A percentile compares a stretch with the other conserved stretches of the same genome.
Evolutionary conservation across 2,113 vertebrate genomes (phyloP).

Genomic region (Oxygymnocypris stewartii): DNA sequence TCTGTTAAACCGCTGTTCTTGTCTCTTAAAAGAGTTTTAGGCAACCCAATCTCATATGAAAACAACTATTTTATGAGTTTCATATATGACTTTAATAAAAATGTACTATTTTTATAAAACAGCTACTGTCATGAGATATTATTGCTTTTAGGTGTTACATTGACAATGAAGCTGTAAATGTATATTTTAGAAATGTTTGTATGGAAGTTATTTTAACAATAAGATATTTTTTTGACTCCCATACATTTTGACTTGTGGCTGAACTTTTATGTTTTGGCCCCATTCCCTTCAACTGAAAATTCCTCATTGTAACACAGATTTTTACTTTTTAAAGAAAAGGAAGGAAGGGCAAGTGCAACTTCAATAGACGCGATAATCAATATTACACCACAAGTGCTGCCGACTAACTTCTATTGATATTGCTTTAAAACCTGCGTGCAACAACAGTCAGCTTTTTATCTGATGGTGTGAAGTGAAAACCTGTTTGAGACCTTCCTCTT

Average conservation of each 20-base stretch:
- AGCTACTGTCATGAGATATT: neutral
- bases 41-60: neutral
- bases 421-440: neutral
- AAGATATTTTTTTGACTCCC: neutral
- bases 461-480: constrained; percentile 26
- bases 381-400: neutral
- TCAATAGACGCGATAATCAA: neutral
- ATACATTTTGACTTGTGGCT: too few relatives aligned
- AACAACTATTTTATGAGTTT: neutral
- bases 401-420: neutral
- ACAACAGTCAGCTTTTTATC: constrained; percentile 3
- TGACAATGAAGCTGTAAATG: neutral
- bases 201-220: neutral
- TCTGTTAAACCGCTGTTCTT: neutral
- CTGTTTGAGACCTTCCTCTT: constrained; percentile 11
- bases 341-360: neutral
- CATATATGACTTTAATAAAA: neutral
- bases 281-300: neutral
- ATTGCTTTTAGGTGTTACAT: neutral
- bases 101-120: neutral
- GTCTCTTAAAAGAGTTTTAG: neutral
- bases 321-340: neutral
- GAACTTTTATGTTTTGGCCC: neutral
- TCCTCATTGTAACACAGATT: neutral
- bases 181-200: neutral